Evolutionary conservation across 2,888 invertebrate species (phyloP), one percentile per base, ranked within the genome.

Genomic region (Brachypterus glaber): DNA sequence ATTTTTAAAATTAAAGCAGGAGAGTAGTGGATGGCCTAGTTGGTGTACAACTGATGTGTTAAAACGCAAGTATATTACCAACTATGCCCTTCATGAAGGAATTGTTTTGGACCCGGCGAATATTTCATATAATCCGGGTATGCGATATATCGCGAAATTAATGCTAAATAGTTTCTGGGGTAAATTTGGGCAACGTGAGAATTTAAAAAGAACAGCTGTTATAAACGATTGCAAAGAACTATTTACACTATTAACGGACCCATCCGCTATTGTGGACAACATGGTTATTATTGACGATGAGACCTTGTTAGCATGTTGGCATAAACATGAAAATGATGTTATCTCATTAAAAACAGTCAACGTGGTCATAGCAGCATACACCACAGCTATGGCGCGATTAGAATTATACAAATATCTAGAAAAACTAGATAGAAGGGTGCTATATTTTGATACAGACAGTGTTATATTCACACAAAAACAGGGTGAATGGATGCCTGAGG

Each of bases 291-390:
- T n/a, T n/a, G n/a, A n/a, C n/a, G n/a, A 47, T 7, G 41, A 49
- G 1, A 33, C 40, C 7, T 8, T 53, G 4, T 42, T 50, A 11
- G 43, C 42, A n/a, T 45, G 33, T 24, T 46, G 47, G 34, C 25
- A 30, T 15, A 30, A 40, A 34, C 36, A 14, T 9, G 40, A 48
- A 7, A 51, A 51, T 17, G 39, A 35, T 13, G 18, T 34, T 7
- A 39, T 29, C 14, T 30, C 42, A 9, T 31, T 36, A 13, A 24
- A 37, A 5, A 40, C 39, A 1, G 43, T 48, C 8, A 60, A 55
- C 38, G 47, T 54, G 1, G 45, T 54, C 8, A 51, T 65, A 2
- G 63, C 62, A 0, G 49, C 54, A 58, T n/a, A n/a, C n/a, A n/a
- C n/a, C n/a, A n/a, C n/a, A n/a, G n/a, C n/a, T n/a, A n/a, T n/a